These are phyloP conservation scores for Acanthopleura granulata DNA, from an alignment of 2,888 invertebrate species.

Conservation along the genomic window DNA sequence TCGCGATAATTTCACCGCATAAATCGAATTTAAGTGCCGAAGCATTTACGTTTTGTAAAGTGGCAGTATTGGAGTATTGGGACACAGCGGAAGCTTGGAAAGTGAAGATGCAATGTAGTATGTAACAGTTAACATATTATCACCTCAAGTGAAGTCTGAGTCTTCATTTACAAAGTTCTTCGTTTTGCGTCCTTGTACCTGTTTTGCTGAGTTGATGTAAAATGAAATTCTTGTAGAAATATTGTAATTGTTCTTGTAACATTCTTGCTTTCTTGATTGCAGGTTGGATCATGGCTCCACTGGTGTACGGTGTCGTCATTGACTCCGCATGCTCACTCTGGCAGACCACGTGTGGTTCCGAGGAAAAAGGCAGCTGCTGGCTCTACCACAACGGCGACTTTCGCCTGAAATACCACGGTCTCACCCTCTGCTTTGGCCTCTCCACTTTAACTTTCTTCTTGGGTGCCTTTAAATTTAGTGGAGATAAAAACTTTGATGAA, in stretches of 20 bases:
- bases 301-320: neutral
- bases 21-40: too few relatives aligned
- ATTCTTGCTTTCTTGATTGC: neutral
- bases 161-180: too few relatives aligned
- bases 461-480: neutral
- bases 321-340: conserved; percentile 14
- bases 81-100: too few relatives aligned
- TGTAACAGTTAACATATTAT: too few relatives aligned
- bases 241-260: neutral
- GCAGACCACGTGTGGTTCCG: conserved; percentile 4
- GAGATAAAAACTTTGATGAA: conserved; percentile 4
- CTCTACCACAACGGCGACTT: conserved; percentile 2
- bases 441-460: neutral
- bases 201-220: too few relatives aligned
- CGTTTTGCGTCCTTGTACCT: too few relatives aligned
- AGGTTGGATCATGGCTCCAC: conserved; percentile 10
- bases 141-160: too few relatives aligned
- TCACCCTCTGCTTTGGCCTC: neutral
- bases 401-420: neutral
- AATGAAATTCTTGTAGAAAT: neutral
- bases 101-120: too few relatives aligned
- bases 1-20: too few relatives aligned
- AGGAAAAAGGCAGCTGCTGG: neutral
- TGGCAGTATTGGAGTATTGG: too few relatives aligned
- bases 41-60: too few relatives aligned